Conservation (phyloP, 2,888 invertebrate species). For the Tanytarsus gracilentus region DNA sequence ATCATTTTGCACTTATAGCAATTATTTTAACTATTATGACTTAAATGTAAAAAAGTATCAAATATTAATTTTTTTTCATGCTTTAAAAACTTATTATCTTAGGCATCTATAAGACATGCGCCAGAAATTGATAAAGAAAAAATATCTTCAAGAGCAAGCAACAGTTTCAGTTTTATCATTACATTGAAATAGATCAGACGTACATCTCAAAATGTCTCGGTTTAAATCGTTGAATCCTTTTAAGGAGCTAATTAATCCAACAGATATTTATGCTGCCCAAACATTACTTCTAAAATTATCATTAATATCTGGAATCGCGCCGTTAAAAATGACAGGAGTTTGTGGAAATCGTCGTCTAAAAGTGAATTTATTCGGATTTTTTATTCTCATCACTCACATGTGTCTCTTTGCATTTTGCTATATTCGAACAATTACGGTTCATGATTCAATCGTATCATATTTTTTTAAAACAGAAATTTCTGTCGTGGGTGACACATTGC, state of each 20-base stretch:
- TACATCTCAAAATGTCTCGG: background rate
- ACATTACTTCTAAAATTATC: slow-evolving; percentile 37
- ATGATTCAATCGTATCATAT: slow-evolving; percentile 41
- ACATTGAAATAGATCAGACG: background rate
- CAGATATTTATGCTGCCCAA: slow-evolving; percentile 39
- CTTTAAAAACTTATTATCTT: no score
- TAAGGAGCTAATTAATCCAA: slow-evolving; percentile 35
- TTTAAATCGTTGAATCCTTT: slow-evolving; percentile 30
- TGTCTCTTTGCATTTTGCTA: slow-evolving; percentile 36
- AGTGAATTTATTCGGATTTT: slow-evolving; percentile 36
- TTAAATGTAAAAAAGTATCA: no score
- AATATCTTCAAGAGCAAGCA: no score
- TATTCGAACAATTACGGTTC: slow-evolving; percentile 35
- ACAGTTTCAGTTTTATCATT: no score
- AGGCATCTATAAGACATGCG: no score
- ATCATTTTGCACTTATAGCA: no score
- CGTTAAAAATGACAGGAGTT: slow-evolving; percentile 33
- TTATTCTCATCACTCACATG: slow-evolving; percentile 36
- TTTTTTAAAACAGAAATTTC: slow-evolving; percentile 41
- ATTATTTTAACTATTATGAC: no score
- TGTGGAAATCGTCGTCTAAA: slow-evolving; percentile 32
- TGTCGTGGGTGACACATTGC: slow-evolving; percentile 38
- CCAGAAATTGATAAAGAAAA: no score
- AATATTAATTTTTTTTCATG: no score
- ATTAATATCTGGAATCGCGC: slow-evolving; percentile 39